Evolutionary conservation across 2,888 invertebrate genomes (phyloP).

Genomic region (Dryobotodes eremita): DNA sequence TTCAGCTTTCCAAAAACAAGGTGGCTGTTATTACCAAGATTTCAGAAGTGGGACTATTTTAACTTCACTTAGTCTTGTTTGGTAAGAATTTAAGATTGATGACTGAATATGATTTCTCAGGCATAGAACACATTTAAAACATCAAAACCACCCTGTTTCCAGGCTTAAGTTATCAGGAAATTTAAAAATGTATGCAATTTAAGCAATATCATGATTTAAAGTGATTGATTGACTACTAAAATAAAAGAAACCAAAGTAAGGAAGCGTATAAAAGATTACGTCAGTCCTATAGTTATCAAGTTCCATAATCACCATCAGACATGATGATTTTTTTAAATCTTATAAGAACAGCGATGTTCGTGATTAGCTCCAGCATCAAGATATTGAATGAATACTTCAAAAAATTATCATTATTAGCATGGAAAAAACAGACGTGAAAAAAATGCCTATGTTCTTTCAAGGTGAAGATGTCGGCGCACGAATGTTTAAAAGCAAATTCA

Average conservation of each 20-base stretch:
- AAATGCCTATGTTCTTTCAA: slow-evolving; percentile 86
- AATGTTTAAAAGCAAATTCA: slow-evolving; percentile 83
- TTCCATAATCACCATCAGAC: slow-evolving; percentile 78
- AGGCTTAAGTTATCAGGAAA: background rate
- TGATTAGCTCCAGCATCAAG: slow-evolving; percentile 84
- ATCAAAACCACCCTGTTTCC: background rate
- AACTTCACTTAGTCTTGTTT: background rate
- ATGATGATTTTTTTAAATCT: slow-evolving; percentile 73
- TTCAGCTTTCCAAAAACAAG: background rate
- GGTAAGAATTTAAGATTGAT: no score
- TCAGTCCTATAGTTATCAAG: slow-evolving; percentile 81
- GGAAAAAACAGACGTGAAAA: slow-evolving; percentile 84
- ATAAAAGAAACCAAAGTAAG: slow-evolving; percentile 75
- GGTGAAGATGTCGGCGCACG: slow-evolving; percentile 87
- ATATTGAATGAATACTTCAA: slow-evolving; percentile 86
- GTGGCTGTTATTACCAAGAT: background rate
- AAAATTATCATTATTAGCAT: slow-evolving; percentile 86
- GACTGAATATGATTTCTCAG: background rate
- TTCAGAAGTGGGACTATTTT: slow-evolving; percentile 9
- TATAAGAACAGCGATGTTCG: slow-evolving; percentile 82
- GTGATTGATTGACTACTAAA: slow-evolving; percentile 48
- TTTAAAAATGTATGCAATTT: background rate
- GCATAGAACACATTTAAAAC: background rate
- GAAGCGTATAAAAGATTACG: slow-evolving; percentile 79
- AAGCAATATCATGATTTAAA: background rate